Conservation (phyloP, 2,113 vertebrate genomes). For the Dicentrarchus labrax region DNA sequence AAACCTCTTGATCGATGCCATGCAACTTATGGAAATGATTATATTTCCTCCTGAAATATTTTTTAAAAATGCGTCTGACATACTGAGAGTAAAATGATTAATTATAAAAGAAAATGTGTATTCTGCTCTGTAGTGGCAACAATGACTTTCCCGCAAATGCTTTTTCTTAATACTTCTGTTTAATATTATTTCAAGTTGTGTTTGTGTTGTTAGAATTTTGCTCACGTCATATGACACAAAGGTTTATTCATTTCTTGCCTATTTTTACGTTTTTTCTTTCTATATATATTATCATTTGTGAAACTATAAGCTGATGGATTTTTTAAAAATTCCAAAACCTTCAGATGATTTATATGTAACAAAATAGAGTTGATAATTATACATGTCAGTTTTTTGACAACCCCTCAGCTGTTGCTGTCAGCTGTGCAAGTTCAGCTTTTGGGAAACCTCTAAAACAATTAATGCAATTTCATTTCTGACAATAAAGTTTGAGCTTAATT, state of each 20-base stretch:
- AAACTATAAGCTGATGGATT: constrained; percentile 21
- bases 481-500: constrained; percentile 71
- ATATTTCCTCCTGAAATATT: constrained; percentile 25
- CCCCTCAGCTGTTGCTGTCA: background rate
- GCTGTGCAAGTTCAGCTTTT: constrained; percentile 10
- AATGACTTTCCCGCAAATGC: background rate
- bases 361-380: constrained; percentile 4
- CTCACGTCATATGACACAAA: background rate
- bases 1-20: constrained; percentile 15
- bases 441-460: constrained; percentile 20
- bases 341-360: constrained; percentile 15
- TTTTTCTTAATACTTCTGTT: constrained; percentile 2
- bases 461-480: constrained; percentile 54
- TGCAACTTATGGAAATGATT: constrained; percentile 25
- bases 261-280: background rate
- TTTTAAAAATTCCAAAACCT: background rate
- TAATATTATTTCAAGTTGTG: background rate
- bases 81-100: constrained; percentile 20
- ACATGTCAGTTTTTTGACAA: constrained; percentile 11
- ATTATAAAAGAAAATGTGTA: background rate
- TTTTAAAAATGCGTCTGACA: constrained; percentile 35
- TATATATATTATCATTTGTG: constrained; percentile 8
- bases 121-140: constrained; percentile 6
- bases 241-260: background rate
- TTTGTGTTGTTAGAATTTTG: background rate